Evolutionary conservation across 2,888 invertebrate genomes (phyloP).

Genomic region (Pollenia griseotomentosa): DNA sequence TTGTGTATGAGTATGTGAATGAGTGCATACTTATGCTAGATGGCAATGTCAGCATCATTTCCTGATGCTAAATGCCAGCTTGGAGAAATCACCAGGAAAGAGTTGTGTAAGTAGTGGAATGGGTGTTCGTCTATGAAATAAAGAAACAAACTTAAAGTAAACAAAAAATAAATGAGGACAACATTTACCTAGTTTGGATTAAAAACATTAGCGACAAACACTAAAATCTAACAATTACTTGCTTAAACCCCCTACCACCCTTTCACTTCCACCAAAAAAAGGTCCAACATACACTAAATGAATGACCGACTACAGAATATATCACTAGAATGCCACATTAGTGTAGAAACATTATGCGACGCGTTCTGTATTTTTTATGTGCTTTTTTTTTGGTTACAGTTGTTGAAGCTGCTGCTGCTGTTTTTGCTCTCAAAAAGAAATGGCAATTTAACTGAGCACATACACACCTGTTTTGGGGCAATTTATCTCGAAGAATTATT

Average conservation of each 20-base stretch:
- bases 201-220: conserved; percentile 69
- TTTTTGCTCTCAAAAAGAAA: conserved; percentile 72
- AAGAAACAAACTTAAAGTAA: conserved; percentile 55
- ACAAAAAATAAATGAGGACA: conserved; percentile 68
- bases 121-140: conserved; percentile 74
- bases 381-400: conserved; percentile 1
- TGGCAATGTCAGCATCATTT: conserved; percentile 83
- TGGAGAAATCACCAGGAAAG: conserved; percentile 76
- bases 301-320: conserved; percentile 51
- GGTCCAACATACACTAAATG: background rate
- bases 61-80: conserved; percentile 83
- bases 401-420: conserved; percentile 22
- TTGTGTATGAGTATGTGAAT: conserved; percentile 81
- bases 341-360: conserved; percentile 76
- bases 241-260: background rate
- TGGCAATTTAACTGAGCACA: conserved; percentile 81
- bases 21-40: conserved; percentile 75
- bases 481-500: conserved; percentile 84
- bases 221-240: conserved; percentile 48
- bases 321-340: conserved; percentile 62
- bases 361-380: conserved; percentile 65
- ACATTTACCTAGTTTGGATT: conserved; percentile 56
- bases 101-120: conserved; percentile 72
- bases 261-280: background rate
- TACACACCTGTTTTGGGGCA: conserved; percentile 83